Conservation (phyloP, 2,797 vertebrate genomes). For the Takifugu rubripes region DNA sequence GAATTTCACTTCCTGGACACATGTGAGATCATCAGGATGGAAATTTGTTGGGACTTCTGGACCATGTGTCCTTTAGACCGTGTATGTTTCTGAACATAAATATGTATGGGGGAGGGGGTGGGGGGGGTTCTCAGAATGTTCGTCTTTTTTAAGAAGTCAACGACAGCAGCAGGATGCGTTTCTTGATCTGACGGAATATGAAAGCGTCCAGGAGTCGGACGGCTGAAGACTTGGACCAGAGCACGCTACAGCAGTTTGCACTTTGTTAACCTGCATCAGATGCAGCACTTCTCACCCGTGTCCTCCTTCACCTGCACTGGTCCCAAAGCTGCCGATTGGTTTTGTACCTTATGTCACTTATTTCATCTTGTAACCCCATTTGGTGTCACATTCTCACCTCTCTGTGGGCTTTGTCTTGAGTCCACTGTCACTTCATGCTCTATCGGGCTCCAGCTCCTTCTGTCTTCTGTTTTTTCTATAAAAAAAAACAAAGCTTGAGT, state of each 20-base stretch:
- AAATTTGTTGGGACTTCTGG: no score
- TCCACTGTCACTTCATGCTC: constrained; percentile 31
- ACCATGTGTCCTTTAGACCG: not conserved
- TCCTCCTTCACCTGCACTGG: constrained; percentile 13
- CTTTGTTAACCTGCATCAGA: constrained; percentile 11
- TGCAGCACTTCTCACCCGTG: constrained; percentile 34
- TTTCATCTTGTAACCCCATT: not conserved
- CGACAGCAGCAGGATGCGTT: not conserved
- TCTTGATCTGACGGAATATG: no score
- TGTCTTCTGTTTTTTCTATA: constrained; percentile 58
- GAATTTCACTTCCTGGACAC: no score
- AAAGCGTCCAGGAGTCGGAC: not conserved
- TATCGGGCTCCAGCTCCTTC: constrained; percentile 14
- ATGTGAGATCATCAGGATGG: no score
- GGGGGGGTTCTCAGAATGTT: no score
- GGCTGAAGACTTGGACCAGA: constrained; percentile 2
- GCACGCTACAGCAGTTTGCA: constrained; percentile 18
- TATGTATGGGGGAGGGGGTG: not conserved
- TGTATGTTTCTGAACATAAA: not conserved
- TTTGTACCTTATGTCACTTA: constrained; percentile 7
- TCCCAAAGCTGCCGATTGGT: constrained; percentile 7
- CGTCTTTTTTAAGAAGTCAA: no score
- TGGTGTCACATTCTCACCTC: constrained; percentile 20
- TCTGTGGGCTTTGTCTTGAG: not conserved
- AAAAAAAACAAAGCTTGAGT: constrained; percentile 45